phyloP scores from a whole-genome alignment of 53 echinoderm and acorn worm genomes.

The Astropecten irregularis region DNA sequence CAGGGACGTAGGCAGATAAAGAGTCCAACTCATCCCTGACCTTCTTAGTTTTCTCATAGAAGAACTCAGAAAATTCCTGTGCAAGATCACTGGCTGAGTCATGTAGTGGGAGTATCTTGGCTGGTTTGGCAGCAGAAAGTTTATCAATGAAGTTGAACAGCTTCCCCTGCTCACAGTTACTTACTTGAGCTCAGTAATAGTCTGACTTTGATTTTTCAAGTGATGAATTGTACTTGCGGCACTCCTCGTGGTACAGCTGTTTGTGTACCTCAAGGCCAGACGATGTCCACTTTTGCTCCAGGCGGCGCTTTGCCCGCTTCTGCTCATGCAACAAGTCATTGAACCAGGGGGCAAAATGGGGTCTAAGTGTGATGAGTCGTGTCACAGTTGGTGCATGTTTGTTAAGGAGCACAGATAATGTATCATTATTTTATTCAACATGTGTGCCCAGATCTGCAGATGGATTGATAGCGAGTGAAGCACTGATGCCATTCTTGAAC shows the following conservation, averaged over 20 bases:
- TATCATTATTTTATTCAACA: slow-evolving; percentile 39
- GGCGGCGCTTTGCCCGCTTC: slow-evolving; percentile 36
- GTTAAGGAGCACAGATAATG: slow-evolving; percentile 22
- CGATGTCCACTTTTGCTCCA: slow-evolving; percentile 29
- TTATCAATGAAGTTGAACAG: slow-evolving; percentile 20
- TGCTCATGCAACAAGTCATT: slow-evolving; percentile 30
- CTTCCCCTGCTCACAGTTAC: slow-evolving; percentile 15
- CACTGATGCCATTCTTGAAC: slow-evolving; percentile 29
- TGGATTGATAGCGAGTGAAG: neutral
- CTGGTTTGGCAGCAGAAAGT: slow-evolving; percentile 2
- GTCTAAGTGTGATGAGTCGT: slow-evolving; percentile 36
- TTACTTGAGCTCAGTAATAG: slow-evolving; percentile 23
- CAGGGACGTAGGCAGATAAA: neutral
- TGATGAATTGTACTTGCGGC: neutral
- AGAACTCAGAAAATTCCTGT: slow-evolving; percentile 30
- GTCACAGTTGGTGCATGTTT: slow-evolving; percentile 44
- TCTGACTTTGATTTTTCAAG: slow-evolving; percentile 41
- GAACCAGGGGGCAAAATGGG: slow-evolving; percentile 53
- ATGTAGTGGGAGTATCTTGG: slow-evolving; percentile 6
- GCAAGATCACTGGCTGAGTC: slow-evolving; percentile 12
- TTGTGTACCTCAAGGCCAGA: slow-evolving; percentile 62
- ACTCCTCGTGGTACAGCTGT: slow-evolving; percentile 38
- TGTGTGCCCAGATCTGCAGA: neutral
- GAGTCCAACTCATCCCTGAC: too few relatives aligned
- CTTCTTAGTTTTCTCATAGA: neutral